These are phyloP conservation scores for Eledona agricola DNA, from an alignment of 2,888 invertebrate genomes.

Conservation along the genomic window DNA sequence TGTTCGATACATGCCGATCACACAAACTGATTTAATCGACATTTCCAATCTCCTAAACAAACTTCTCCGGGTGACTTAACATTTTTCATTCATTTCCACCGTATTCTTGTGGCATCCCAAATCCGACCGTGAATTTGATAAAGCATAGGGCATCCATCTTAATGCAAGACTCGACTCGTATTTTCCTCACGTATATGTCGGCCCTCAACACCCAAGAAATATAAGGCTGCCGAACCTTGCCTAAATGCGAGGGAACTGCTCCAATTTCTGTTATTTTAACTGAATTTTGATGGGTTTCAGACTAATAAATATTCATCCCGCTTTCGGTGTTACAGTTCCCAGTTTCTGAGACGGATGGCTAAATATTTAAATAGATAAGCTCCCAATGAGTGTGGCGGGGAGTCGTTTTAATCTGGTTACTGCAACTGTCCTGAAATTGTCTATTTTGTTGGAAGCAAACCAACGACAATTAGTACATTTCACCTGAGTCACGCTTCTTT, in stretches of 20 bases:
- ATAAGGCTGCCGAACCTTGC: constrained; percentile 6
- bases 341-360: constrained; percentile 2
- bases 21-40: constrained; percentile 14
- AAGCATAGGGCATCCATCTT: constrained; percentile 46
- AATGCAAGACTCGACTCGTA: constrained; percentile 38
- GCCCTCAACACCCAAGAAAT: too few species aligned
- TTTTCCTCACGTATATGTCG: constrained; percentile 43
- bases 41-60: constrained; percentile 3
- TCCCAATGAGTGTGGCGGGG: constrained; percentile 10
- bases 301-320: constrained; percentile 10
- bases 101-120: constrained; percentile 32
- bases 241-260: constrained; percentile 15
- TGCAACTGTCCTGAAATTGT: not conserved
- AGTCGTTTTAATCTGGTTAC: constrained; percentile 11
- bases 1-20: constrained; percentile 11
- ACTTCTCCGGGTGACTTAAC: constrained; percentile 19
- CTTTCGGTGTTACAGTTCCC: constrained; percentile 10
- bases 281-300: constrained; percentile 19
- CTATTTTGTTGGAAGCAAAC: constrained; percentile 10
- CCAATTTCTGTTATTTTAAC: constrained; percentile 5
- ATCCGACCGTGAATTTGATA: constrained; percentile 43
- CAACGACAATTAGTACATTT: constrained; percentile 25
- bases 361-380: constrained; percentile 20
- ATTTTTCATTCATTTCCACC: constrained; percentile 30
- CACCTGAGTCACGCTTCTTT: too few species aligned